Evolutionary conservation across 2,888 invertebrate genomes (phyloP), one percentile per base, ranked within the genome.

Genomic region (Automeris io): DNA sequence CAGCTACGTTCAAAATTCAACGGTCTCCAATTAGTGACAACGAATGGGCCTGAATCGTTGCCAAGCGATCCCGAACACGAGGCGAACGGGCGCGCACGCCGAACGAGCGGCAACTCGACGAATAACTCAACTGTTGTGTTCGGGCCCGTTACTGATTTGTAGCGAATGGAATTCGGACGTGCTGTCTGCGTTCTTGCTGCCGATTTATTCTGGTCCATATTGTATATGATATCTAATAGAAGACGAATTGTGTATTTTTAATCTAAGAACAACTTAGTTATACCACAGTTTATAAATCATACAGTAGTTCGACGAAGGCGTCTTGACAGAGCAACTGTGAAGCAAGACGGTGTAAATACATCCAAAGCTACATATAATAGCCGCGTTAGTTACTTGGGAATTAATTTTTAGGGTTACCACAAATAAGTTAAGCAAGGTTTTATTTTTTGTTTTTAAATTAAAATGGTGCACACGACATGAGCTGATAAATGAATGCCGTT

Each of bases 71-170:
- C 72, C 67, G 85, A 85, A 49, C 76, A 72, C 61, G 85, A 83
- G 18, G 33, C 63, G 53, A 67, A 43, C 54, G 46, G 47, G 35
- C 74, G 81, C 43, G 57, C 69, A 35, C 71, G 75, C 11, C 64
- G 76, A 12, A 67, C 78, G 29, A 77, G 80, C 61, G 54, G 65
- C 54, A 77, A 79, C 57, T 75, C 78, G 11, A 66, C 75, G 37
- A 75, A 73, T 39, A 76, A 71, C 51, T 69, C 81, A 9, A 77
- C 80, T 22, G 88, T 89, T 21, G 80, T 90, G 33, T 88, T 89
- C 47, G 90, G 90, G 11, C 90, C 90, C 9, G 90, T 90, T 11
- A 90, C 90, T 2, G 90, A 90, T 63, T 87, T 88, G 77, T 88
- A 86, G 81, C 82, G 81, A 74, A 77, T 56, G 60, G 63, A 64